These are phyloP conservation scores for Cephalopterus ornatus DNA, from an alignment of 2,113 vertebrate genomes.

Conservation along the genomic window DNA sequence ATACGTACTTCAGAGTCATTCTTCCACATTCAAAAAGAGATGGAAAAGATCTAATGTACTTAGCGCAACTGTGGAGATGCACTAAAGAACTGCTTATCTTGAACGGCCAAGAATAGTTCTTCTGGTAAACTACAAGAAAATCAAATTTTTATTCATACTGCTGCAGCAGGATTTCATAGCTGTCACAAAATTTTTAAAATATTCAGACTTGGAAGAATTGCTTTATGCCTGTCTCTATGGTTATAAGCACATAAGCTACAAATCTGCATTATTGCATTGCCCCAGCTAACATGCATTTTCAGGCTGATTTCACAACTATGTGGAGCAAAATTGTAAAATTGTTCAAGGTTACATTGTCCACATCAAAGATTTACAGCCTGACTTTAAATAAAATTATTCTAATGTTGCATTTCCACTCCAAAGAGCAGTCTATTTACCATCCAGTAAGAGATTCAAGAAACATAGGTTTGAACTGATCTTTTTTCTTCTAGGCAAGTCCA, in stretches of 20 bases:
- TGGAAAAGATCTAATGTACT: neutral
- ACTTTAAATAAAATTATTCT: conserved; percentile 44
- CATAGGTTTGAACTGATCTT: neutral
- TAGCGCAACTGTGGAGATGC: neutral
- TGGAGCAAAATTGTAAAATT: conserved; percentile 4
- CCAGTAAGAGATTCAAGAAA: neutral
- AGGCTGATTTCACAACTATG: conserved; percentile 53
- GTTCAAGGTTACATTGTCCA: conserved; percentile 11
- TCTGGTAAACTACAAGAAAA: conserved; percentile 34
- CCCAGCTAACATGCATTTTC: conserved; percentile 31
- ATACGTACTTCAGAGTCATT: conserved; percentile 22
- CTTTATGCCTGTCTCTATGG: conserved; percentile 5
- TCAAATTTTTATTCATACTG: conserved; percentile 35
- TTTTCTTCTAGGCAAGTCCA: neutral
- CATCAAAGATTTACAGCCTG: conserved; percentile 45
- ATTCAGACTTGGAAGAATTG: neutral
- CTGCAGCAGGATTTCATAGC: conserved; percentile 50
- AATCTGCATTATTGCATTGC: conserved; percentile 21
- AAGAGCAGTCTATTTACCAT: conserved; percentile 40
- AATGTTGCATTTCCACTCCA: conserved; percentile 25
- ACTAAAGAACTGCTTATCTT: neutral
- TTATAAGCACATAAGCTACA: conserved; percentile 36
- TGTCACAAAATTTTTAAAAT: conserved; percentile 53
- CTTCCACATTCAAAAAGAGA: neutral
- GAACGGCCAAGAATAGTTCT: neutral